Evolutionary conservation across 1,140 invertebrate genomes (phyloP), one percentile per base, ranked within the genome.

Genomic region (Aphidius ervi): DNA sequence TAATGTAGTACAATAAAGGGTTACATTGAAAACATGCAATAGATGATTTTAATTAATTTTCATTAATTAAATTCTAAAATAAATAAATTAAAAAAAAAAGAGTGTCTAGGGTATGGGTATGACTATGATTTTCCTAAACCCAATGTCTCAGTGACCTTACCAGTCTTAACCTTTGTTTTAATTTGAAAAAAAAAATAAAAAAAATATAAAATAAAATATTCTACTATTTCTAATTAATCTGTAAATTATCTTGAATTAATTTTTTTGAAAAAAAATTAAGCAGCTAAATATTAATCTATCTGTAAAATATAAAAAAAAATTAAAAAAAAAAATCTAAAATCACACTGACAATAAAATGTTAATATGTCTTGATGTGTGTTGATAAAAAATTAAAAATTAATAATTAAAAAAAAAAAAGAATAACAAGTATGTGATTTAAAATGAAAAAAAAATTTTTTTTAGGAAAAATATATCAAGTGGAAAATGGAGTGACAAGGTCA

Each of bases 81-180:
- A 43, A 16, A 16, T 50, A 16, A 56, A 59, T 9, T 31, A 54
- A 66, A 47, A 62, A 31, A 49, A 50, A 43, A 61, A 58, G 63
- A 68, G 75, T 77, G 74, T 77, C 73, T 54, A 70, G 76, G 76
- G 73, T 66, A 74, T 78, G 76, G 76, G 74, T 69, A 78, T 77
- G 74, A 76, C 63, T 73, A 69, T 67, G 72, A 75, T 69, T 73
- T 64, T 74, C 65, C 40, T 65, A 73, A 66, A 74, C 76, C 78
- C 76, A 79, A 72, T 80, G 76, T 78, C 78, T 80, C 78, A 78
- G 78, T 72, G 77, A 79, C 76, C 78, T 77, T 77, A 63, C 54
- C 54, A 62, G 52, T 59, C 9, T 41, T 6, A 41, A 40, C 39
- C 7, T 54, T 37, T 54, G 39, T 54, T 54, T 50, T 23, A 9